Evolutionary conservation across 2,888 invertebrate species (phyloP), one percentile per base, ranked within the genome.

Genomic region (Papilio elwesi): DNA sequence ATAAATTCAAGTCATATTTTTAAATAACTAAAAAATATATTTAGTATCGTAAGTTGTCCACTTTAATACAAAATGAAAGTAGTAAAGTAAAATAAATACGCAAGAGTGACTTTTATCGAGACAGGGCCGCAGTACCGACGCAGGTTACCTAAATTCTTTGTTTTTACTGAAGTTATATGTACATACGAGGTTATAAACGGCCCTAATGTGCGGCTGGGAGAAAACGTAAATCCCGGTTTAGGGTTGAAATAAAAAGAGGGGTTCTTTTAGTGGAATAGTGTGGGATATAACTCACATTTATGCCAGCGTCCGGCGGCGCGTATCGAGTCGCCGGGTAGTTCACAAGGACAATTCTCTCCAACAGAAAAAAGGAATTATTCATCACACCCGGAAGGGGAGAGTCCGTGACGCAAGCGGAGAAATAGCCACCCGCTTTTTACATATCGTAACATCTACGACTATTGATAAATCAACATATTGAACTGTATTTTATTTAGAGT

Each of bases 381-480:
- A 93, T 93, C 93, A 90, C 92, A 93, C 93, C 93, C 93, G 93
- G 93, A 93, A 93, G 93, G 93, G 93, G 93, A 93, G 93, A 93
- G 89, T 83, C 88, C 89, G 87, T 93, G 93, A 92, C 93, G 93
- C 93, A 93, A 93, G 91, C 87, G 88, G 88, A 88, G 92, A 90
- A 83, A 91, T 90, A 88, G 90, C 90, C 90, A 89, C 87, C 87
- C 86, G 87, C 83, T 80, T 74, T 78, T 78, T 75, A 38, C 72
- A 74, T 76, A 88, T 85, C 67, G 85, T 73, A 85, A 69, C 81
- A 91, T 85, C 80, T 70, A 71, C 26, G 26, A 26, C 82, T 79
- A 53, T 12, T 52, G 43, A 16, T 3, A 36, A 53, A 26, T 74
- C 55, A 73, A 49, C 65, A 53, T 76, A 77, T 80, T 78, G 47